A percentile compares a stretch with the other conserved stretches of the same genome.
These are phyloP conservation scores for Iphiclides podalirius DNA, from an alignment of 2,888 invertebrate genomes.

Conservation along the genomic window DNA sequence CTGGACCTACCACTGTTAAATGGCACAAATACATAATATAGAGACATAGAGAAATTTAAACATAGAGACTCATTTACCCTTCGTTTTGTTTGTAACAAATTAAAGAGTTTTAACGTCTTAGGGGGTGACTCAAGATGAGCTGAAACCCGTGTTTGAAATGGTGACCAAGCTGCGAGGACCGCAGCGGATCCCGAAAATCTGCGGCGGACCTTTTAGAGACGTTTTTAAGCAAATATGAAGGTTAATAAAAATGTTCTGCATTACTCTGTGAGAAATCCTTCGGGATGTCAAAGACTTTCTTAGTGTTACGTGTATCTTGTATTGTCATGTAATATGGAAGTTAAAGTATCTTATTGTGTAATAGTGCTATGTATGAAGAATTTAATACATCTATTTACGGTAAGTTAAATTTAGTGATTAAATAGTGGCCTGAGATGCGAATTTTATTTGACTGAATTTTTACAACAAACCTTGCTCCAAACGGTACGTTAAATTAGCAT, in stretches of 20 bases:
- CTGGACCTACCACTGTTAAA: too few relatives aligned
- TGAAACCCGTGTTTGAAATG: slow-evolving; percentile 48
- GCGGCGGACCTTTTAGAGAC: slow-evolving; percentile 45
- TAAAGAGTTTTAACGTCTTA: slow-evolving; percentile 38
- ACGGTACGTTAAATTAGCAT: too few relatives aligned
- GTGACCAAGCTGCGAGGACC: slow-evolving; percentile 51
- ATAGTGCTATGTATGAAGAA: too few relatives aligned
- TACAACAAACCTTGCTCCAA: too few relatives aligned
- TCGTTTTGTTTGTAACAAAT: too few relatives aligned
- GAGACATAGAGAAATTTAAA: too few relatives aligned
- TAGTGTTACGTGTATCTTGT: not conserved
- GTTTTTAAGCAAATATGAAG: slow-evolving; percentile 25
- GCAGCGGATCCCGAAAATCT: slow-evolving; percentile 51
- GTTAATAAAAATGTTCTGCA: slow-evolving; percentile 5
- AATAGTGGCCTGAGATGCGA: not conserved
- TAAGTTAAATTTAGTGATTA: not conserved
- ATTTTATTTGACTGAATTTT: not conserved
- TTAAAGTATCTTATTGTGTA: too few relatives aligned
- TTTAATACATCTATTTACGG: too few relatives aligned
- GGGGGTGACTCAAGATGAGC: slow-evolving; percentile 52
- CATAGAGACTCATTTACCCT: too few relatives aligned
- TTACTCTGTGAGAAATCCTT: slow-evolving; percentile 1
- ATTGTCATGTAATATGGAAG: not conserved
- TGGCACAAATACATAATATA: too few relatives aligned
- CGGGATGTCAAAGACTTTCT: not conserved